Conservation (phyloP, 2,797 vertebrate species). For the Acanthurus leucopareius region DNA sequence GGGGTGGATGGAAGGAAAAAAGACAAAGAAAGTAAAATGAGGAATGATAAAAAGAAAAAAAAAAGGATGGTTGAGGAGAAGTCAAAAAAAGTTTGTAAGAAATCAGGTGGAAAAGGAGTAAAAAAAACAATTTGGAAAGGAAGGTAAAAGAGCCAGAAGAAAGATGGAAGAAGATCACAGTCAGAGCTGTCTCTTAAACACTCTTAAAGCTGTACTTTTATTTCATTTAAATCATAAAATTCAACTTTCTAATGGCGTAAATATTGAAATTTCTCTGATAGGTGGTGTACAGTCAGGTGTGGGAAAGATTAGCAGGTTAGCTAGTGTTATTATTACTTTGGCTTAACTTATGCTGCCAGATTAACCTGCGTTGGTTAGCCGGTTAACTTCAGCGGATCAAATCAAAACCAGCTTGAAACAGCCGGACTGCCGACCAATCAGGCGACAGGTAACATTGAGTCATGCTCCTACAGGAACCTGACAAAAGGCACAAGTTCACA, state of each 20-base stretch:
- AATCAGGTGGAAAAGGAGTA: neutral
- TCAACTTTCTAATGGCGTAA: neutral
- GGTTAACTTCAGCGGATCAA: no score
- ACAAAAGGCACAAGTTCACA: neutral
- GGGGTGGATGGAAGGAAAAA: neutral
- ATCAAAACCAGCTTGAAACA: neutral
- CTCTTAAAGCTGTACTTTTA: neutral
- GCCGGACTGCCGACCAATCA: neutral
- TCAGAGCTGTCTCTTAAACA: neutral
- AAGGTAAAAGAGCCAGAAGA: slow-evolving; percentile 1
- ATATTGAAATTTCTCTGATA: neutral
- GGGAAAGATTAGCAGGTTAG: neutral
- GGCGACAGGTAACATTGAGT: neutral
- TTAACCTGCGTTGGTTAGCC: no score
- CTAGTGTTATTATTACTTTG: neutral
- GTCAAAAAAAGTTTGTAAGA: slow-evolving; percentile 8
- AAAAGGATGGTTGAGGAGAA: neutral
- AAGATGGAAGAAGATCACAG: neutral
- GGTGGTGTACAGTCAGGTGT: neutral
- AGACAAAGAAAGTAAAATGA: neutral
- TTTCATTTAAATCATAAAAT: neutral
- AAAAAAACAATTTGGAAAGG: neutral
- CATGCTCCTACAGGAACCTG: neutral
- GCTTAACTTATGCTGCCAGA: neutral
- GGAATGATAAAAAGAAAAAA: no score